Base-by-base conservation (phyloP, 2,113 vertebrate genomes). In the Sialia sialis region DNA sequence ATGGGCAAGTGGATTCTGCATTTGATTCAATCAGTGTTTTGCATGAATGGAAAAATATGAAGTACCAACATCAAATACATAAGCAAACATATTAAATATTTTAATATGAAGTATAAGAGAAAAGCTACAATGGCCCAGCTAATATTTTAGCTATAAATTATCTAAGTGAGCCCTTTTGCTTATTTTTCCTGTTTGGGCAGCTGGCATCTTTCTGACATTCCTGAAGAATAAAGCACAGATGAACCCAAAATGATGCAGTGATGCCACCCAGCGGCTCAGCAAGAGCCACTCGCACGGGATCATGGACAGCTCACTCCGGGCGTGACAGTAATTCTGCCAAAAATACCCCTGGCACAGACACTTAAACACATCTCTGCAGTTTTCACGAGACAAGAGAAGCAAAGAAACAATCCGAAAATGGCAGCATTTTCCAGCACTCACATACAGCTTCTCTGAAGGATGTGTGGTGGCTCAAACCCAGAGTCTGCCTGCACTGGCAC, bases 241-340 rank as follows among this genome's bases (percentile, higher is more conserved):
- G n/a, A 79, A 60, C 18, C 39, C 91, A 63, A 59, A 93, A 59
- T 1, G 81, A 94, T 60, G 76, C 83, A 77, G 52, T 23, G 87
- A 56, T 86, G 96, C 96, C 96, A 95, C 84, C 96, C 89, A 95
- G 96, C 0, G 94, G 95, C 58, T 88, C 55, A 34, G 38, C 62
- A 49, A 26, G 1, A 2, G 34, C 41, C 49, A 13, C 27, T 72
- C 84, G 54, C 77, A 51, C 0, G 20, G 5, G 12, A 44, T 4
- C 20, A 59, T 1, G 6, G 23, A 63, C 46, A 49, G 22, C 43
- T 21, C 0, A 1, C n/a, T 36, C 7, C 1, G 0, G 10, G 9
- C 43, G 77, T 32, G 34, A 7, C 52, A 48, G 52, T 7, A n/a
- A 41, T 14, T 39, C 56, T 55, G 48, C 34, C 68, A 54, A 72